These are phyloP conservation scores for Sebastes itinus DNA, from an alignment of 2,797 vertebrate species.

Conservation along the genomic window DNA sequence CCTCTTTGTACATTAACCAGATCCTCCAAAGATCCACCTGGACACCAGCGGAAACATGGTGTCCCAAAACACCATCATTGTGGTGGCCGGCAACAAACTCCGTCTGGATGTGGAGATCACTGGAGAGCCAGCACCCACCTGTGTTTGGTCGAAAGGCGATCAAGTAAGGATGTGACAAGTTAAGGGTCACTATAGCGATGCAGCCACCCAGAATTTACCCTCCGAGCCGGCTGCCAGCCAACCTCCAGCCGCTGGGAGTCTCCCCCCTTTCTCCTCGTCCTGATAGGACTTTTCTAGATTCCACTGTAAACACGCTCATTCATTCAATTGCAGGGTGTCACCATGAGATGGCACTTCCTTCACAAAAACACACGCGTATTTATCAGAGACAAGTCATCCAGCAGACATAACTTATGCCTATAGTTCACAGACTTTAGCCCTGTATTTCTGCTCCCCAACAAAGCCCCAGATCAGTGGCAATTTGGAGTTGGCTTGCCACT, in stretches of 20 bases:
- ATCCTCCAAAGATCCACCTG: slow-evolving; percentile 94
- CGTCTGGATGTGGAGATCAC: slow-evolving; percentile 91
- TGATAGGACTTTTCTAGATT: neutral
- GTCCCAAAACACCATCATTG: slow-evolving; percentile 89
- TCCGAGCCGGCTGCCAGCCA: neutral
- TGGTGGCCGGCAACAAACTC: slow-evolving; percentile 94
- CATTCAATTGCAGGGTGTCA: too few species aligned
- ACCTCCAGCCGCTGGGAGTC: neutral
- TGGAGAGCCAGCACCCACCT: slow-evolving; percentile 88
- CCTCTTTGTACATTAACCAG: slow-evolving; percentile 62
- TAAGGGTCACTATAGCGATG: neutral
- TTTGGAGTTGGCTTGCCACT: neutral
- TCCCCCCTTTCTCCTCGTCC: neutral
- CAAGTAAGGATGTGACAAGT: slow-evolving; percentile 62
- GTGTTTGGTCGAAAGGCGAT: slow-evolving; percentile 86
- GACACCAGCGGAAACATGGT: slow-evolving; percentile 89
- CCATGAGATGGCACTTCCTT: too few species aligned
- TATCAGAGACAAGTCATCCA: too few species aligned
- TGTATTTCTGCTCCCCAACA: neutral
- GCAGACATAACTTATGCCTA: too few species aligned
- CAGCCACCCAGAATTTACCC: neutral
- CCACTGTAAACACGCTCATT: neutral
- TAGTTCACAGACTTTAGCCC: too few species aligned
- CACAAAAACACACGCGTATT: too few species aligned
- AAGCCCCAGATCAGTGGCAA: neutral